Percentiles rank a stretch among this genome's conserved stretches.
Evolutionary conservation across 2,888 invertebrate genomes (phyloP).

Genomic region (Lithophane semibrunnea): DNA sequence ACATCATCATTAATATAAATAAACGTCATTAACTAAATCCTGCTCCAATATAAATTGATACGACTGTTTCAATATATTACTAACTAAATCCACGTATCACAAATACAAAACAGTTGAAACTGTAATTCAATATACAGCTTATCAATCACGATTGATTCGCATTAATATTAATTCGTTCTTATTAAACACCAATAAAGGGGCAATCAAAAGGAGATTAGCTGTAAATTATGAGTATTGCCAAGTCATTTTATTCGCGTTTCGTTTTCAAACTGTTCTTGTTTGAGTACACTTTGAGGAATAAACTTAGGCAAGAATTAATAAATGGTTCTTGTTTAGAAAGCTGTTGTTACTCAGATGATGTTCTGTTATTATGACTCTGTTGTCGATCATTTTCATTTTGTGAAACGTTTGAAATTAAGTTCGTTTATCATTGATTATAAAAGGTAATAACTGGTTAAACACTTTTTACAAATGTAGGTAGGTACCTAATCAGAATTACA

Average conservation of each 20-base stretch:
- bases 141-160: slow-evolving; percentile 39
- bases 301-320: neutral
- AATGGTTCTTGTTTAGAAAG: slow-evolving; percentile 6
- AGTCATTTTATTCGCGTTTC: slow-evolving; percentile 45
- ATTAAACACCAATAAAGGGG: slow-evolving; percentile 47
- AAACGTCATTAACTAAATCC: too few species aligned
- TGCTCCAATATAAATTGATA: too few species aligned
- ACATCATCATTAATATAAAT: too few species aligned
- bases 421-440: neutral
- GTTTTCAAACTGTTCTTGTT: slow-evolving; percentile 23
- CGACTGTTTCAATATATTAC: neutral
- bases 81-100: neutral
- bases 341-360: neutral
- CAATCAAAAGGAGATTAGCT: slow-evolving; percentile 46
- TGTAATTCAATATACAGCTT: slow-evolving; percentile 11
- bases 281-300: slow-evolving; percentile 20
- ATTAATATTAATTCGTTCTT: slow-evolving; percentile 42
- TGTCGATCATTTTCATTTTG: neutral
- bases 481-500: too few species aligned
- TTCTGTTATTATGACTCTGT: neutral
- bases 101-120: slow-evolving; percentile 1
- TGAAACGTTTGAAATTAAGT: neutral
- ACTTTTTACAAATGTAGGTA: too few species aligned
- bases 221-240: slow-evolving; percentile 24
- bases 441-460: neutral